These are phyloP conservation scores for Lapara coniferarum DNA, from an alignment of 2,888 invertebrate species.

Conservation along the genomic window DNA sequence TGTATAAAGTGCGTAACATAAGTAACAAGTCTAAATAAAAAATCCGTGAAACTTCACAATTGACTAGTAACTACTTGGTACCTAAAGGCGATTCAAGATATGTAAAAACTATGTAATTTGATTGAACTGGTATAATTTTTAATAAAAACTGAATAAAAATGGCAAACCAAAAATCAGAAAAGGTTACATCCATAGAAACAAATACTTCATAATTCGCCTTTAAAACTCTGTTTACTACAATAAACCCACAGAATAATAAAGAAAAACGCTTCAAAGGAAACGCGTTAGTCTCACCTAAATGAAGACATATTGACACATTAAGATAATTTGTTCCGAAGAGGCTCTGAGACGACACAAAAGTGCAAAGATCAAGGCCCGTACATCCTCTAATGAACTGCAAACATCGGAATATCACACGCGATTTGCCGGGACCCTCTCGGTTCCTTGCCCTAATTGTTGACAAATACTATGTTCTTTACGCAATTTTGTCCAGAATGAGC, in stretches of 20 bases:
- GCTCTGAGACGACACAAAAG: conserved; percentile 46
- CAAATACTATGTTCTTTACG: conserved; percentile 37
- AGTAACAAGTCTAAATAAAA: neutral
- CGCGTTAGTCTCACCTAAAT: conserved; percentile 15
- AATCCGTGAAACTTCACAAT: too few relatives aligned
- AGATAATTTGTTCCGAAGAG: conserved; percentile 13
- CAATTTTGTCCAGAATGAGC: neutral
- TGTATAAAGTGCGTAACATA: neutral
- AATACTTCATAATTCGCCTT: neutral
- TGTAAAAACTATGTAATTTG: too few relatives aligned
- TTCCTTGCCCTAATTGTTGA: conserved; percentile 54
- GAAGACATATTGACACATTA: conserved; percentile 13
- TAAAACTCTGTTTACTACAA: neutral
- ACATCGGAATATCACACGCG: conserved; percentile 58
- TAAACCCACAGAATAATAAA: neutral
- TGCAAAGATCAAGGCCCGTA: conserved; percentile 46
- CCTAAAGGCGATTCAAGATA: too few relatives aligned
- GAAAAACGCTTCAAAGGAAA: neutral
- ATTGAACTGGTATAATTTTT: too few relatives aligned
- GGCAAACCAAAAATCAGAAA: neutral
- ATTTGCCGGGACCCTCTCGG: conserved; percentile 49
- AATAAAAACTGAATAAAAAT: too few relatives aligned
- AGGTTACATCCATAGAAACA: neutral
- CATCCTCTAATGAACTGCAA: conserved; percentile 65
- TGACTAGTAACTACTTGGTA: too few relatives aligned